Conservation (phyloP, 1,140 invertebrate genomes). For the Drosophila yakuba region DNA sequence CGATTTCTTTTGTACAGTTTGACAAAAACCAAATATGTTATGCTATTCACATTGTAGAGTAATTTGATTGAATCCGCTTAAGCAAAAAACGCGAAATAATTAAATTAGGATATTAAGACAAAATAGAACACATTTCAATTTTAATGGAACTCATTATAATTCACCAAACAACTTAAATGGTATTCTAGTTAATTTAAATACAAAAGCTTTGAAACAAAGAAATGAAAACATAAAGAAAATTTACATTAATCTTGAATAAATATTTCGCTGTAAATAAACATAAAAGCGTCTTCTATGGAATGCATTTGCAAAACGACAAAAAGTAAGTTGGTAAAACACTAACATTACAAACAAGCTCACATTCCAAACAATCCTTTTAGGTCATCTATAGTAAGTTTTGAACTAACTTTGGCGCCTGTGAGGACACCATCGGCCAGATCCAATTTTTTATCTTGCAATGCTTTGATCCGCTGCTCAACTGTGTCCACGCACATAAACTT, state of each 20-base stretch:
- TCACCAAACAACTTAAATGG: constrained; percentile 47
- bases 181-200: constrained; percentile 52
- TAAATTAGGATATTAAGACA: constrained; percentile 43
- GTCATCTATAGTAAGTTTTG: constrained; percentile 91
- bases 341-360: constrained; percentile 42
- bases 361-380: constrained; percentile 91
- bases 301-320: background rate
- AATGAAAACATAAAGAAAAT: constrained; percentile 43
- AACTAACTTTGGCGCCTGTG: constrained; percentile 87
- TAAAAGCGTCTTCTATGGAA: background rate
- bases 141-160: constrained; percentile 51
- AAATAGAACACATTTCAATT: constrained; percentile 39
- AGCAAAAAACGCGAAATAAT: constrained; percentile 43
- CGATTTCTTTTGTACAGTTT: constrained; percentile 31
- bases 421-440: constrained; percentile 91
- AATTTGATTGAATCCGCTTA: constrained; percentile 59
- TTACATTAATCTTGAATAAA: constrained; percentile 54
- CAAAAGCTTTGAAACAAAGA: constrained; percentile 39
- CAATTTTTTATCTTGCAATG: constrained; percentile 92
- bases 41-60: constrained; percentile 77
- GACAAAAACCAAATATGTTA: constrained; percentile 73
- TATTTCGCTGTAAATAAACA: constrained; percentile 49
- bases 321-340: background rate
- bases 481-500: constrained; percentile 94
- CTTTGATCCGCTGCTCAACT: constrained; percentile 93